Evolutionary conservation across 2,888 invertebrate species (phyloP).

Genomic region (Netelia virgata): DNA sequence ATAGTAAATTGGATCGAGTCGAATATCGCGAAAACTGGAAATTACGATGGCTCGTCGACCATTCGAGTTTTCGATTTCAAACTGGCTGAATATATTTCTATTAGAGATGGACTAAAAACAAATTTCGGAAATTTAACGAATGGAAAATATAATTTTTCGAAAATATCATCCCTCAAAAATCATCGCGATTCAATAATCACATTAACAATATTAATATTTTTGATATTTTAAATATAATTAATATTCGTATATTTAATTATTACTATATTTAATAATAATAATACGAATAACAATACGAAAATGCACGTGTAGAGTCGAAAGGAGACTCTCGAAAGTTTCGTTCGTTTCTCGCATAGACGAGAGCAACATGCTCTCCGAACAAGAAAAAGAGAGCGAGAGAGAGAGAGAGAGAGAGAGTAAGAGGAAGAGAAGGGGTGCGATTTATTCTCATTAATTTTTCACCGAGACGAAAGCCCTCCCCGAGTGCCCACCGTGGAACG

Average conservation of each 20-base stretch:
- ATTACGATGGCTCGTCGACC: not conserved
- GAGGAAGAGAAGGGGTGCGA: conserved; percentile 27
- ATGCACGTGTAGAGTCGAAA: conserved; percentile 10
- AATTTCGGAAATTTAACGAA: no score
- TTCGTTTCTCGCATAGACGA: conserved; percentile 31
- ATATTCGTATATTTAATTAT: no score
- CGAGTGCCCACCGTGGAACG: conserved; percentile 14
- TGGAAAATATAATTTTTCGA: no score
- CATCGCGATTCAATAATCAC: no score
- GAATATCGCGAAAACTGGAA: conserved; percentile 11
- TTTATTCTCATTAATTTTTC: conserved; percentile 66
- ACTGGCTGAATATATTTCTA: no score
- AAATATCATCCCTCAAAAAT: no score
- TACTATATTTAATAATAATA: no score
- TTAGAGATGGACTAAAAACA: no score
- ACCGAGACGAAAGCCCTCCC: conserved; percentile 17
- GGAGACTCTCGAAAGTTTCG: conserved; percentile 43
- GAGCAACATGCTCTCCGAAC: conserved; percentile 29
- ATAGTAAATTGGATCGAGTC: not conserved
- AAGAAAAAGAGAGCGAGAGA: not conserved
- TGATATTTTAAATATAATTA: no score
- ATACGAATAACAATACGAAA: not conserved
- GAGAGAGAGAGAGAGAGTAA: no score
- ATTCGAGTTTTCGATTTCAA: no score
- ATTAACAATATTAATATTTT: no score